Evolutionary conservation across 2,113 vertebrate genomes (phyloP).

Genomic region (Taurulus bubalis): DNA sequence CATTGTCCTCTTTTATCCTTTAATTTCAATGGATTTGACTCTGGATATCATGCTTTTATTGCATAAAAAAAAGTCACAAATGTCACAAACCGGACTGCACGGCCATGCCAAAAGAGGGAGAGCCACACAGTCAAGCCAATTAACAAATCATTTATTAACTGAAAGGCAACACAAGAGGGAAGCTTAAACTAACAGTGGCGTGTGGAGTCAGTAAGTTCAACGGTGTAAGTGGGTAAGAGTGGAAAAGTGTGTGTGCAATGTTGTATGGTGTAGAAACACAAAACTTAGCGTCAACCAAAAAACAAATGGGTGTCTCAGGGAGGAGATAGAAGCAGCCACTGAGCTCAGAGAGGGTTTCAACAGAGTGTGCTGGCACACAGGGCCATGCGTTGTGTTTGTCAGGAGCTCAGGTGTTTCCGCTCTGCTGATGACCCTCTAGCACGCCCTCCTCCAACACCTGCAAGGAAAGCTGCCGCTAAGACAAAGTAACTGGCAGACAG

Average conservation of each 20-base stretch:
- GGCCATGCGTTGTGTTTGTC: neutral
- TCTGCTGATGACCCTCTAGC: neutral
- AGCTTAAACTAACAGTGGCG: neutral
- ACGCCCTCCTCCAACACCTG: neutral
- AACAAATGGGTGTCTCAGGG: neutral
- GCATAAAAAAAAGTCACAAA: neutral
- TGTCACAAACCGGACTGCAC: neutral
- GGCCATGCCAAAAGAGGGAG: neutral
- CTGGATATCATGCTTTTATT: neutral
- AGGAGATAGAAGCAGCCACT: neutral
- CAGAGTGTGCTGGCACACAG: neutral
- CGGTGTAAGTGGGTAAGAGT: neutral
- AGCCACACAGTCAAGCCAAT: neutral
- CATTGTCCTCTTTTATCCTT: neutral
- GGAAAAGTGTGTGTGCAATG: neutral
- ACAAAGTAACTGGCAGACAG: neutral
- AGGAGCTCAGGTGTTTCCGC: neutral
- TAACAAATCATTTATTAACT: neutral
- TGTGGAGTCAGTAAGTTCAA: neutral
- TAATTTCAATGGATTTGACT: neutral
- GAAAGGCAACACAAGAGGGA: too few species aligned
- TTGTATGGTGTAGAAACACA: neutral
- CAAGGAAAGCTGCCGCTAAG: neutral
- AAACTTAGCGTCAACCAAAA: neutral
- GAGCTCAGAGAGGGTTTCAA: neutral